phyloP scores from a whole-genome alignment of 2,888 invertebrate genomes.

The Ceramica pisi region DNA sequence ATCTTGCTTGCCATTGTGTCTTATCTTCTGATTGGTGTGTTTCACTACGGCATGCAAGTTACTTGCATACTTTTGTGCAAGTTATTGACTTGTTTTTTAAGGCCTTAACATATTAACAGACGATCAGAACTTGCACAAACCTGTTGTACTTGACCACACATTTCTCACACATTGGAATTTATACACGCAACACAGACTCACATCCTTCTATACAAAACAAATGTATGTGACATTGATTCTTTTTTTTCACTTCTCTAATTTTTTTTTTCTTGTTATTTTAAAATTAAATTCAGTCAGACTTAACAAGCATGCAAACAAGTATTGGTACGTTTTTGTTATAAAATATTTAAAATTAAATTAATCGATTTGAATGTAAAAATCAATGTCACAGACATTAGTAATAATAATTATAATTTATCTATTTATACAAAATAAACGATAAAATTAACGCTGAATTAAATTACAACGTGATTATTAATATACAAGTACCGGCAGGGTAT shows the following conservation, averaged over 20 bases:
- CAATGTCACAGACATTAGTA: conserved; percentile 47
- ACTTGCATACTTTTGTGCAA: no score
- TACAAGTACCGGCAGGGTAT: conserved; percentile 53
- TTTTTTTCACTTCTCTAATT: conserved; percentile 1
- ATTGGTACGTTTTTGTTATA: conserved; percentile 22
- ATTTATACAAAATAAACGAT: conserved; percentile 64
- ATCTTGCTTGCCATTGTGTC: no score
- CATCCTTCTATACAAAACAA: conserved; percentile 63
- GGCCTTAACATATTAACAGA: neutral
- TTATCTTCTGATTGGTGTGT: no score
- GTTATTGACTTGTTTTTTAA: no score
- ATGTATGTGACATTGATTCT: conserved; percentile 55
- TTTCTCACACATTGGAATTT: conserved; percentile 68
- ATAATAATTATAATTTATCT: conserved; percentile 38
- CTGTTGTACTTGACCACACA: conserved; percentile 69
- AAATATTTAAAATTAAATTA: conserved; percentile 31
- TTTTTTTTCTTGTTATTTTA: conserved; percentile 35
- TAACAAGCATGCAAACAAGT: conserved; percentile 33
- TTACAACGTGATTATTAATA: conserved; percentile 46
- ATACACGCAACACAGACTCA: conserved; percentile 64
- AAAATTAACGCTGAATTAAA: conserved; percentile 42
- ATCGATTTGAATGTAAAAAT: conserved; percentile 37
- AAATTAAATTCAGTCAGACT: conserved; percentile 52
- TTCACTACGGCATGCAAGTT: no score
- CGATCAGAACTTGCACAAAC: conserved; percentile 24